Percentiles rank a stretch among this genome's conserved stretches.
phyloP scores from a whole-genome alignment of 2,888 invertebrate species.

The Tortrix viridana region DNA sequence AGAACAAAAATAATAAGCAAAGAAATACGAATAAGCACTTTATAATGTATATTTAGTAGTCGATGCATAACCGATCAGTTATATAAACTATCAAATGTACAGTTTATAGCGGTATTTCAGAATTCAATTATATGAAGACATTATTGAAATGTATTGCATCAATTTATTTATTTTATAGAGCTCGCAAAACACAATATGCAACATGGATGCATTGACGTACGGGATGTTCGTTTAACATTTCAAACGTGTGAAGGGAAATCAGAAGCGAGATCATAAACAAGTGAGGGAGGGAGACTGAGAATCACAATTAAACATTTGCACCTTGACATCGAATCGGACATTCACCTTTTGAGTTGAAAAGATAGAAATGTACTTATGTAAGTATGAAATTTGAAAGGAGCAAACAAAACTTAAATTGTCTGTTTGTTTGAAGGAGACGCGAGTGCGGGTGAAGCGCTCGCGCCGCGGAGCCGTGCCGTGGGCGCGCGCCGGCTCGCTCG shows the following conservation, averaged over 20 bases:
- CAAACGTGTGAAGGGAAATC: constrained; percentile 44
- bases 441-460: background rate
- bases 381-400: too few species aligned
- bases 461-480: constrained; percentile 42
- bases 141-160: constrained; percentile 59
- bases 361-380: background rate
- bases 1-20: constrained; percentile 12
- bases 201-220: constrained; percentile 53
- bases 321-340: constrained; percentile 9
- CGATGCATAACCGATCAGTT: constrained; percentile 27
- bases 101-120: constrained; percentile 30
- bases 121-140: constrained; percentile 38
- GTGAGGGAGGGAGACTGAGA: constrained; percentile 10
- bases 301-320: background rate
- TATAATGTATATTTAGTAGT: constrained; percentile 23
- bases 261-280: constrained; percentile 19
- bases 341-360: background rate
- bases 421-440: too few species aligned
- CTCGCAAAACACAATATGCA: constrained; percentile 51
- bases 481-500: constrained; percentile 49
- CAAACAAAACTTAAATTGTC: too few species aligned
- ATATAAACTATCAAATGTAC: constrained; percentile 32
- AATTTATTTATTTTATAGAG: constrained; percentile 61
- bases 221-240: constrained; percentile 54
- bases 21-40: constrained; percentile 7